Base-by-base conservation (phyloP, 1,140 invertebrate genomes). In the Scaptodrosophila lebanonensis region DNA sequence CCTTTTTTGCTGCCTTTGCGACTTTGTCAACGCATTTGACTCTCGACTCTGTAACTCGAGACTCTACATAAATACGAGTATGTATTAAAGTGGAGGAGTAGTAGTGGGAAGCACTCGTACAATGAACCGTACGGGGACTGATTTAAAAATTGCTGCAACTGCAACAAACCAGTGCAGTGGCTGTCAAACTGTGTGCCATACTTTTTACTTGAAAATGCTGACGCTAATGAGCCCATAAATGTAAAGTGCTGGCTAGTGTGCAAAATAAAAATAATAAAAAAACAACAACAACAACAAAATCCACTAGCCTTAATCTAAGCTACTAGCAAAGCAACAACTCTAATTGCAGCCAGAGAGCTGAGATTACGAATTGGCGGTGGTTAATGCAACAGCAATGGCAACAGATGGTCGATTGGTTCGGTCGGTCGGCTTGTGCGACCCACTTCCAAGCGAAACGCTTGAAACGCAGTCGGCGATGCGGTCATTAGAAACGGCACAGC, bases 221-320 rank as follows among this genome's bases (percentile, higher is more conserved):
- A 79, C 75, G 62, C 75, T 79, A 79, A 79, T 79, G 73, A 79
- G 73, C 66, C 75, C 69, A 62, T 68, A 79, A 73, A 82, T 73
- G 68, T 69, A 52, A 49, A 11, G 40, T 52, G 56, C 43, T 47
- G 49, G 67, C 56, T 47, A 64, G n/a, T 25, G 22, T 25, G 3
- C 66, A 53, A 68, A 48, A 56, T 53, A 39, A 30, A 30, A 32
- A 9, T 13, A 12, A 44, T 40, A 52, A 42, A 32, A 50, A 15
- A 53, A 63, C 22, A 29, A 15, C 66, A 51, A 50, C 53, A 56
- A 47, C 38, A 0, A 12, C 40, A 52, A 51, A 36, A 22, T 61
- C 2, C 15, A 1, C 39, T 25, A 25, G 22, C 3, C 22, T 25
- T 25, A 38, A 15, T 50, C 25, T 45, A 32, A 58, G 18, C 22